Base-by-base conservation (phyloP, 2,797 vertebrate species). In the Oryzias sinensis region DNA sequence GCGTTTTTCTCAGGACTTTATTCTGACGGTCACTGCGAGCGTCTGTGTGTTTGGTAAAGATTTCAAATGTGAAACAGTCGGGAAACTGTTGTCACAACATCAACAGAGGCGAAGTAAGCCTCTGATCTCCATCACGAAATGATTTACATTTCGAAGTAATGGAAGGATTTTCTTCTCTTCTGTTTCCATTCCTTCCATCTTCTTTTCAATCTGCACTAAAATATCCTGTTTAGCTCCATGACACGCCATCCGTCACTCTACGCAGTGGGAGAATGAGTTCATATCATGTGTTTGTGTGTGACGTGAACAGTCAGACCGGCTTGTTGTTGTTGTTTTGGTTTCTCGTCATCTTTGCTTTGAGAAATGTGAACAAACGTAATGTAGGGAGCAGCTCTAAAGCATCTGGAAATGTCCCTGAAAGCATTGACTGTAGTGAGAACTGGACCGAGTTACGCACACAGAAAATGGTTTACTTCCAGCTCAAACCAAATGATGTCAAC, bases 121-220 rank as follows among this genome's bases (percentile, higher is more conserved):
- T 80, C 76, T 83, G 84, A 82, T 87, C 82, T 86, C 82, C 67
- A 61, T 79, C 71, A 74, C 72, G 66, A 59, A 88, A 85, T 90
- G 90, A 92, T 92, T 91, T 90, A 92, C 87, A 78, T 87, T 83
- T 84, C 80, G 67, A 80, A 81, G 86, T 92, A 92, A 91, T 90
- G 85, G 88, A 81, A 83, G 85, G 87, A 88, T 91, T 90, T 87
- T 84, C 85, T 13, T 58, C 63, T 44, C 43, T 56, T 63, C 64
- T 45, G 42, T 77, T 70, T 53, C 70, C 72, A 56, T 69, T 69
- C 77, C 70, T 70, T 72, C 62, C 66, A 74, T 79, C 60, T 73
- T 70, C 72, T 66, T 79, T 87, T 85, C 86, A 76, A 88, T 87
- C 80, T 81, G 74, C 78, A 74, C 78, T 87, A 77, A 85, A 89